These are phyloP conservation scores for Leucophora obtusa DNA, from an alignment of 2,888 invertebrate species.

Conservation along the genomic window DNA sequence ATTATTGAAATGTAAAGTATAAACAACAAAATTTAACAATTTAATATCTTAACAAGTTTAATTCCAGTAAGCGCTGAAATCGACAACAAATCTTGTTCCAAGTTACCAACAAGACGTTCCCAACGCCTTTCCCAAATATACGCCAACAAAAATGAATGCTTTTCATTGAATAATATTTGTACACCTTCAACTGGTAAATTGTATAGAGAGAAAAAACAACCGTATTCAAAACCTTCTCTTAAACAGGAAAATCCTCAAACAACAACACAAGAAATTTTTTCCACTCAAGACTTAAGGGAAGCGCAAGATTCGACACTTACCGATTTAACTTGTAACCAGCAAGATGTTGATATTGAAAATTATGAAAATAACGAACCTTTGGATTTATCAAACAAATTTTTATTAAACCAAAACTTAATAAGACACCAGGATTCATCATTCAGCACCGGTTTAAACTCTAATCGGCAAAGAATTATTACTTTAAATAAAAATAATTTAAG, in stretches of 20 bases:
- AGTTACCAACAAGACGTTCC: slow-evolving; percentile 42
- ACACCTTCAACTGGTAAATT: background rate
- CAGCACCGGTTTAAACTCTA: background rate
- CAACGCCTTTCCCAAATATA: slow-evolving; percentile 39
- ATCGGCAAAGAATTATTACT: background rate
- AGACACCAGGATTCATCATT: background rate
- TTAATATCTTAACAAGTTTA: background rate
- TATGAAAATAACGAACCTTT: slow-evolving; percentile 13
- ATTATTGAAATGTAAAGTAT: slow-evolving; percentile 21
- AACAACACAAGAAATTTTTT: background rate
- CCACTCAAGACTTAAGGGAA: background rate
- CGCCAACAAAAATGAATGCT: background rate
- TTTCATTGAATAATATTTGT: background rate
- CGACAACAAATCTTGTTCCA: background rate
- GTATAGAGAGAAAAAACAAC: background rate
- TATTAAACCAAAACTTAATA: background rate
- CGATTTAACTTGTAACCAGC: background rate
- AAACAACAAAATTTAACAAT: background rate
- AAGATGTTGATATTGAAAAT: background rate
- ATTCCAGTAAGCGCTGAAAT: background rate
- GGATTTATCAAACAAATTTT: slow-evolving; percentile 29
- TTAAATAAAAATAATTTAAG: background rate
- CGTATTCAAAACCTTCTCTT: background rate
- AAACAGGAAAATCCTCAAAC: background rate
- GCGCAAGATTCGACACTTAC: background rate